Conservation (phyloP, 2,113 vertebrate species). For the Rafetus swinhoei region DNA sequence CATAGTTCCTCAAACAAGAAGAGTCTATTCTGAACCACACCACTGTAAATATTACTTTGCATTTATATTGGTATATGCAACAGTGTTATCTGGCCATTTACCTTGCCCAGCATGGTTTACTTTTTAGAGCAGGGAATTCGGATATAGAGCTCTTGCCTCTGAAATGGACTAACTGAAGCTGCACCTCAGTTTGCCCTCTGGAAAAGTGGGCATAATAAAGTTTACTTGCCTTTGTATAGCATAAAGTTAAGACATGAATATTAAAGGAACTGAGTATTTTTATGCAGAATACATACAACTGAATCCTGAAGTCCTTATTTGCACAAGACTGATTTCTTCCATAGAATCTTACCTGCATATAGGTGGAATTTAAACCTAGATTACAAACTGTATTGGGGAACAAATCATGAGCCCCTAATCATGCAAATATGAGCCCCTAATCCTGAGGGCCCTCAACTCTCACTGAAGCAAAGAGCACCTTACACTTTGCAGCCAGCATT, state of each 20-base stretch:
- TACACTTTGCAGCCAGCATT: neutral
- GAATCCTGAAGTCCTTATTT: neutral
- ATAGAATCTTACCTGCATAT: accelerated
- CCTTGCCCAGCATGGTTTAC: neutral
- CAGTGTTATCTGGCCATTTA: neutral
- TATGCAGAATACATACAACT: neutral
- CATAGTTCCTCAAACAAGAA: neutral
- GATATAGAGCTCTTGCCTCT: neutral
- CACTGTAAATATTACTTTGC: neutral
- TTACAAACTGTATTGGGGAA: neutral
- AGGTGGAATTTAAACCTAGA: neutral
- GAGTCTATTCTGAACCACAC: neutral
- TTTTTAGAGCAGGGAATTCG: neutral
- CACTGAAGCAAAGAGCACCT: neutral
- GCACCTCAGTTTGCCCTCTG: neutral
- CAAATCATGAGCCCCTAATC: neutral
- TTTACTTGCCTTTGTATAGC: neutral
- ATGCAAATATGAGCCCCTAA: neutral
- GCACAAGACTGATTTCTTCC: neutral
- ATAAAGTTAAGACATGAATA: neutral
- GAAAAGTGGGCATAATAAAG: accelerated
- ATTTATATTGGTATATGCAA: neutral
- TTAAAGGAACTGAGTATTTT: neutral
- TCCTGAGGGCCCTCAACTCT: neutral
- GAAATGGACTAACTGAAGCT: neutral